Evolutionary conservation across 2,888 invertebrate species (phyloP), one percentile per base, ranked within the genome.

Genomic region (Sphecodes monilicornis): DNA sequence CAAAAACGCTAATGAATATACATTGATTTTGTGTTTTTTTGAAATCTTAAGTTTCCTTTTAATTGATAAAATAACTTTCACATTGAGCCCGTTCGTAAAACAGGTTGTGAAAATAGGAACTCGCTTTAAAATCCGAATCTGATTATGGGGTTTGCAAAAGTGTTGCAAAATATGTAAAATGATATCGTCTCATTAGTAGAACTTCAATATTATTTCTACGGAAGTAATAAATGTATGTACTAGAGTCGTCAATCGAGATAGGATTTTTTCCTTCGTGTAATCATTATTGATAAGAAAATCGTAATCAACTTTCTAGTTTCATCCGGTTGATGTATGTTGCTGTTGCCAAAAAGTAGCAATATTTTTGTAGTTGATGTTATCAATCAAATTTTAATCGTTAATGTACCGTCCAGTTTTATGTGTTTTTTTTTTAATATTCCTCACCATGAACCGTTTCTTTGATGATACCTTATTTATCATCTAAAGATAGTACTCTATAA

Each of bases 271-370:
- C 13, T 32, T n/a, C 5, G 16, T 36, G 26, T 43, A 46, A 43
- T 36, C 43, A 43, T 43, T 43, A 32, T 22, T 26, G 36, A n/a
- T n/a, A n/a, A n/a, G 18, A 8, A 6, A 32, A 66, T 75, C 46
- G 4, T 66, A 10, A 2, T 32, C 5, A 18, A 60, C 60, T 78
- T 78, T 78, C 43, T 26, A 75, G 41, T 32, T 43, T 46, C 29
- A 36, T 46, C 36, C 13, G 11, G 22, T 68, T 39, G 0, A 3
- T 4, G 11, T 16, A 11, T 29, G 26, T 39, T 68, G 22, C 11
- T 11, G n/a, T 16, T 2, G 43, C 29, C 18, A 1, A 3, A 29
- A 46, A 39, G n/a, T n/a, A 36, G n/a, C 3, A 4, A 64, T 36
- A 64, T 32, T 64, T 64, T 16, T 29, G 2, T 16, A 29, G n/a